Evolutionary conservation across 2,113 vertebrate genomes (phyloP).

Genomic region (Pseudolaguvia tuberculata): DNA sequence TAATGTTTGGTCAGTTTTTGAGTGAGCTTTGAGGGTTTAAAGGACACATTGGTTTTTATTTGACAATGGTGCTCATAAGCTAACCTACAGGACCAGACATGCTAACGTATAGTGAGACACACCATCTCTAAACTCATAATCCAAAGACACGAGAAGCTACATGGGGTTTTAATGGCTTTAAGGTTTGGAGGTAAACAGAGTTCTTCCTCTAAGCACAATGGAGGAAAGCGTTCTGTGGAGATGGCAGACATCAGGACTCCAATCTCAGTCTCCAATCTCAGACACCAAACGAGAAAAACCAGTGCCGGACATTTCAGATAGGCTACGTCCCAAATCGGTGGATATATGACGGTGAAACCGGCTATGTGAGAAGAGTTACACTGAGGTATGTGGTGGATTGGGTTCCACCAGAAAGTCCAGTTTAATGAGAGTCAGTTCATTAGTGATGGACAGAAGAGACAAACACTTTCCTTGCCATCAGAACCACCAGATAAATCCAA

Average conservation of each 20-base stretch:
- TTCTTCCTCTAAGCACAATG: conserved; percentile 27
- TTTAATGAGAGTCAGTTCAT: too few relatives aligned
- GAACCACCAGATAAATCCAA: too few relatives aligned
- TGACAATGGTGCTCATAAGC: background rate
- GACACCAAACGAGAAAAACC: background rate
- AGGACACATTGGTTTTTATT: too few relatives aligned
- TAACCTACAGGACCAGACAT: background rate
- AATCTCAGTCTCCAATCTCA: conserved; percentile 24
- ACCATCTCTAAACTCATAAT: background rate
- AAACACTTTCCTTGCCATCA: too few relatives aligned
- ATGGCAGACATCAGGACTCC: conserved; percentile 36
- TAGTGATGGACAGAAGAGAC: too few relatives aligned
- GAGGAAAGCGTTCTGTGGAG: conserved; percentile 31
- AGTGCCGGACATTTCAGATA: background rate
- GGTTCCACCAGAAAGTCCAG: too few relatives aligned
- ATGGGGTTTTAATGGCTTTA: background rate
- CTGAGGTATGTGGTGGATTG: too few relatives aligned
- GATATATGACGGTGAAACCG: too few relatives aligned
- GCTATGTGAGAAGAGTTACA: too few relatives aligned
- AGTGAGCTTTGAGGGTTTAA: too few relatives aligned
- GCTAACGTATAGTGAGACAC: background rate
- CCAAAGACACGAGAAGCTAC: background rate
- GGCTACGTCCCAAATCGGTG: too few relatives aligned
- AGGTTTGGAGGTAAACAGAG: background rate
- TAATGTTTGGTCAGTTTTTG: background rate